phyloP scores from a whole-genome alignment of 2,888 invertebrate genomes.

The Enchytraeus crypticus region DNA sequence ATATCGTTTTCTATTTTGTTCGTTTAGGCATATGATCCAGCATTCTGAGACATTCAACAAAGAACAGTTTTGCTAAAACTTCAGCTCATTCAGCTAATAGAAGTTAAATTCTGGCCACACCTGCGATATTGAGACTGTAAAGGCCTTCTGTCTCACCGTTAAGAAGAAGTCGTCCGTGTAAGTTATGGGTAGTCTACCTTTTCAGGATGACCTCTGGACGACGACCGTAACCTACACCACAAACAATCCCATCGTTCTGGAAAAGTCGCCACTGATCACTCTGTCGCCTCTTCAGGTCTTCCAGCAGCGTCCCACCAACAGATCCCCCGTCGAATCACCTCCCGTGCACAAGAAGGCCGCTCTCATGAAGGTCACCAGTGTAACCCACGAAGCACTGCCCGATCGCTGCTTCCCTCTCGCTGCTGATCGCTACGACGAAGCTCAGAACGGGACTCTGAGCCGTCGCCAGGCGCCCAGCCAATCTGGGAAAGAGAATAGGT shows the following conservation, averaged over 20 bases:
- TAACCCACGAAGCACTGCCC: not conserved
- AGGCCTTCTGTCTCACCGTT: too few species aligned
- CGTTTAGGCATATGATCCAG: too few species aligned
- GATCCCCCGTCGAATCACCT: constrained; percentile 11
- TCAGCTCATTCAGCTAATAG: too few species aligned
- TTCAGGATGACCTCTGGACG: not conserved
- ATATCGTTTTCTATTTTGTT: too few species aligned
- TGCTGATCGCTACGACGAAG: not conserved
- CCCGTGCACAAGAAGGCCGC: constrained; percentile 5
- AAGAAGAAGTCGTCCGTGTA: too few species aligned
- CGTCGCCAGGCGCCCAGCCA: not conserved
- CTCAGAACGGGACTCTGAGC: not conserved
- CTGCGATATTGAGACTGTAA: too few species aligned
- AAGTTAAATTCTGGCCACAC: too few species aligned
- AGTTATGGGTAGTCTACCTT: not conserved
- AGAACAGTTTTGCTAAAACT: too few species aligned
- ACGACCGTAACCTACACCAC: not conserved
- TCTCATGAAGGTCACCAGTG: not conserved
- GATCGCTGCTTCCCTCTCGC: constrained; percentile 2
- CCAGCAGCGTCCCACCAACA: constrained; percentile 3
- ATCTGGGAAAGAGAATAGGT: constrained; percentile 11
- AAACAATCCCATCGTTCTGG: too few species aligned
- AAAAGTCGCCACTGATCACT: not conserved
- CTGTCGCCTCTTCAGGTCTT: not conserved
- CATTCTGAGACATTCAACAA: too few species aligned